Base-by-base conservation (phyloP, 2,888 invertebrate species). In the Alsophila aescularia region DNA sequence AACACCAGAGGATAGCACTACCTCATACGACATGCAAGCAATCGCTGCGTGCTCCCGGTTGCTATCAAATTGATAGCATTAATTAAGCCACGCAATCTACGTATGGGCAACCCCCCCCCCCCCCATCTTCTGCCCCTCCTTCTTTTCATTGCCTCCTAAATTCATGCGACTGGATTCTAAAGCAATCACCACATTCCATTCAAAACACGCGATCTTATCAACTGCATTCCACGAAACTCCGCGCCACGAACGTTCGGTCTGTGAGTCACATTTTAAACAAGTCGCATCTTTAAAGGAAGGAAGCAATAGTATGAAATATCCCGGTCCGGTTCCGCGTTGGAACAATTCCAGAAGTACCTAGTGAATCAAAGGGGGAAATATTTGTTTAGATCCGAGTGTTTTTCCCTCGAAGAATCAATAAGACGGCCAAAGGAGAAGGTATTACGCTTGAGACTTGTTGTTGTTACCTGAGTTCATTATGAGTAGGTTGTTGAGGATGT, bases 271-370 rank as follows among this genome's bases (percentile, higher is more conserved):
- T 70, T 58, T 60, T 61, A 60, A 64, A 63, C 52, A 60, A 62
- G 60, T 55, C 55, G 53, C 60, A 55, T 61, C 64, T 63, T n/a
- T 53, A 59, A 56, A 70, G 82, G 78, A 82, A 81, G 82, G 81
- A 81, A 81, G 77, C 73, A 79, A 79, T 78, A 81, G 75, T 70
- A 62, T 70, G 54, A 67, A 72, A 72, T 70, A 73, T 67, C 66
- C 71, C 70, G 64, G 64, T 62, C 70, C 72, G 59, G 62, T 75
- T 76, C 75, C 78, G 64, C 39, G 45, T 81, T 83, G 82, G 81
- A 81, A 73, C 49, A 36, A 60, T 62, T 81, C 83, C 83, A 83
- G 76, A 53, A 49, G 57, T 40, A 56, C 55, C 49, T 42, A 68
- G 56, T 69, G 75, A 79, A 76, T 80, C 77, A 77, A 74, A 77